A percentile compares a stretch with the other conserved stretches of the same genome.
Conservation (phyloP, 2,888 invertebrate genomes). For the Tromatobia lineatoria region DNA sequence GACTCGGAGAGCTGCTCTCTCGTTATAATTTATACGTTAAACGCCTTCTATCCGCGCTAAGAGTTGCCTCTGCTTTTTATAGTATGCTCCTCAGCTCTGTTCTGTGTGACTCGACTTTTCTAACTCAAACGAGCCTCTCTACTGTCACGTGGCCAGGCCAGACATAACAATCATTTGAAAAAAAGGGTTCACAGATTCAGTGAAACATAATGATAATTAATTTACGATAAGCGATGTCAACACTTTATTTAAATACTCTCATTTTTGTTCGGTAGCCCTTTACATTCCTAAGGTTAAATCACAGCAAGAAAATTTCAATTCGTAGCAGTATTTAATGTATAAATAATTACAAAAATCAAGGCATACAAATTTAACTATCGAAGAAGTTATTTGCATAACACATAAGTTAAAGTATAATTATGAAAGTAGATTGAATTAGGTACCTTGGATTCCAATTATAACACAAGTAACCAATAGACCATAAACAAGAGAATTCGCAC, state of each 20-base stretch:
- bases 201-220: conserved; percentile 47
- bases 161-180: conserved; percentile 64
- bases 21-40: conserved; percentile 83
- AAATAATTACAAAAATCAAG: too few relatives aligned
- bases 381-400: background rate
- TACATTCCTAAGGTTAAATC: background rate
- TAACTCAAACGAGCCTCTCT: conserved; percentile 20
- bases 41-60: conserved; percentile 75
- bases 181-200: conserved; percentile 43
- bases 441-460: too few relatives aligned
- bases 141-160: conserved; percentile 61
- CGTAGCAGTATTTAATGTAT: background rate
- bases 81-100: conserved; percentile 34
- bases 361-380: background rate
- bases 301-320: background rate
- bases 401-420: too few relatives aligned
- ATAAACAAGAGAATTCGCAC: too few relatives aligned
- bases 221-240: conserved; percentile 35
- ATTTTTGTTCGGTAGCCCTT: background rate
- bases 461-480: too few relatives aligned
- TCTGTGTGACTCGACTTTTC: conserved; percentile 41
- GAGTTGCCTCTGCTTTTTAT: conserved; percentile 65
- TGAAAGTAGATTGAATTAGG: too few relatives aligned
- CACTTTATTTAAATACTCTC: background rate
- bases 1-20: conserved; percentile 73